Conservation (phyloP, 2,797 vertebrate species). For the Alfaro cultratus region DNA sequence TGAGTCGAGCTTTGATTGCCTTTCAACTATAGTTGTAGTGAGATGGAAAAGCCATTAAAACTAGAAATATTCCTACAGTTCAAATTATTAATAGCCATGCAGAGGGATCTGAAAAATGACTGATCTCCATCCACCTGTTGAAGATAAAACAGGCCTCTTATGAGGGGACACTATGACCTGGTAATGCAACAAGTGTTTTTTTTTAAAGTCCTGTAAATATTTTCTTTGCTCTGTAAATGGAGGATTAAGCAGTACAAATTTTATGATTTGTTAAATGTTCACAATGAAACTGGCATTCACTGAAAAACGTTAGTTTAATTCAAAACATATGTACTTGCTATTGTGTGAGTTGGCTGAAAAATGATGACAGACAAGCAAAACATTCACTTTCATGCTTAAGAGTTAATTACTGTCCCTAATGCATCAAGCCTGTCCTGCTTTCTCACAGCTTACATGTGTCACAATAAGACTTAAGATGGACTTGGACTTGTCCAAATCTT, state of each 20-base stretch:
- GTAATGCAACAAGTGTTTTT: constrained; percentile 42
- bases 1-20: not conserved
- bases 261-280: constrained; percentile 3
- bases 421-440: constrained; percentile 12
- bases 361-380: constrained; percentile 6
- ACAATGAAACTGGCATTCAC: not conserved
- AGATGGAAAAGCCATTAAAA: constrained; percentile 12
- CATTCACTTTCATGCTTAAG: constrained; percentile 21
- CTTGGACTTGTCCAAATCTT: constrained; percentile 31
- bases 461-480: too few relatives aligned
- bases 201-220: constrained; percentile 44
- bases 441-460: not conserved
- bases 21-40: constrained; percentile 4
- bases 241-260: constrained; percentile 20
- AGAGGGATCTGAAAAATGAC: constrained; percentile 13
- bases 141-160: constrained; percentile 21
- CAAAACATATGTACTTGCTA: not conserved
- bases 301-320: not conserved
- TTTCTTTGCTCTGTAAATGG: constrained; percentile 17
- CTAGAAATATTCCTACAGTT: constrained; percentile 10
- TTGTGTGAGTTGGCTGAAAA: not conserved
- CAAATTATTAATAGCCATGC: constrained; percentile 9
- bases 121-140: constrained; percentile 12
- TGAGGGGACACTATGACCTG: constrained; percentile 27
- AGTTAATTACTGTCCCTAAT: not conserved